Evolutionary conservation across 2,113 vertebrate species (phyloP), one percentile per base, ranked within the genome.

Genomic region (Cyphomyrus plagiostoma): DNA sequence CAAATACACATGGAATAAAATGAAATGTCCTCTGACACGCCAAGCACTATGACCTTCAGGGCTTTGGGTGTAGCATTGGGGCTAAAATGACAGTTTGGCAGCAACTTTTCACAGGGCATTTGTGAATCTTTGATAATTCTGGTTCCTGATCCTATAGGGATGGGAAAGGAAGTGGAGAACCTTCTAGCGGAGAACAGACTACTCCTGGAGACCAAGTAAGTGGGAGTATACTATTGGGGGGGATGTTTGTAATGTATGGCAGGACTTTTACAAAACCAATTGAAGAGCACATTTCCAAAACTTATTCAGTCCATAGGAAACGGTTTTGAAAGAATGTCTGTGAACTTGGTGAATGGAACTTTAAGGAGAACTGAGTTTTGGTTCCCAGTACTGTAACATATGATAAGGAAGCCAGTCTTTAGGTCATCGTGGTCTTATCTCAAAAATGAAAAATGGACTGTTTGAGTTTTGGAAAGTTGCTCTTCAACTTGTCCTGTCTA

Each of bases 111-210:
- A 13, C 15, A 39, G 26, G 17, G n/a, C 9, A 11, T 42, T 17
- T 56, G 6, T 45, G 88, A 35, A 8, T 89, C 26, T 52, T 9
- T 58, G 19, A 35, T 89, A 56, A 89, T 89, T 11, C 10, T 56
- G 7, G 19, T 39, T 80, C 23, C 26, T 42, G 3, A 80, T 92
- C 93, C 92, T 95, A 83, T 94, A 99, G 98, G 98, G 92, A 99
- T 99, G 98, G 98, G 98, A 89, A 97, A 98, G 91, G 98, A 99
- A 95, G 98, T 99, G 91, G 98, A 99, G 91, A 99, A 99, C 93
- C 97, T 99, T 11, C 97, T 99, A 91, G 92, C 97, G 95, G 98
- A 99, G 94, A 99, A 99, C 95, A 98, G 97, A 0, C 98, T 99
- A 90, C 96, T 99, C 80, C 96, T 99, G 91, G 98, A 99, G 93